phyloP scores from a whole-genome alignment of 2,888 invertebrate species.

The Drosophila pseudotalamancana region DNA sequence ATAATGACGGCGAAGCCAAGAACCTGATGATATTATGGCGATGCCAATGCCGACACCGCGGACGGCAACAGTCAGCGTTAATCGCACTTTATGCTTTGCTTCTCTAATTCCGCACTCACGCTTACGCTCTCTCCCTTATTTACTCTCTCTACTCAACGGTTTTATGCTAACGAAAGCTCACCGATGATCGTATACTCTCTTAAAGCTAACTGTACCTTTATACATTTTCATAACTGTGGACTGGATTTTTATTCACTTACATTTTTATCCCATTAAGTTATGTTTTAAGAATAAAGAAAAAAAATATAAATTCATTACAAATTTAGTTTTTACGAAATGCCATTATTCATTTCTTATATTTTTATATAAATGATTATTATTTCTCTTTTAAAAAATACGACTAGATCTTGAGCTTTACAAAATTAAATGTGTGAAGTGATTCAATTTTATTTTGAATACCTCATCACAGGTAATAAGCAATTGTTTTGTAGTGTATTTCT shows the following conservation, averaged over 20 bases:
- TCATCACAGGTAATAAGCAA: background rate
- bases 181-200: conserved; percentile 47
- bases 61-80: conserved; percentile 46
- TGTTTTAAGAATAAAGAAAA: background rate
- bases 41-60: conserved; percentile 10
- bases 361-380: background rate
- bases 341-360: background rate
- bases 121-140: conserved; percentile 10
- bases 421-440: too few species aligned
- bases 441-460: too few species aligned
- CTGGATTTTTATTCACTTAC: conserved; percentile 11
- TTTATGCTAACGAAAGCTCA: conserved; percentile 2
- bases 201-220: background rate
- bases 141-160: conserved; percentile 15
- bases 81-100: conserved; percentile 68
- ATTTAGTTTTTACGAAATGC: background rate
- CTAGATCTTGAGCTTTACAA: conserved; percentile 6
- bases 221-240: background rate
- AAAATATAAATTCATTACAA: background rate
- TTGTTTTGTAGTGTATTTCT: background rate
- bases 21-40: conserved; percentile 8
- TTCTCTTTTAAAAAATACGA: background rate
- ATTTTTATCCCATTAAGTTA: conserved; percentile 11
- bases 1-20: conserved; percentile 38
- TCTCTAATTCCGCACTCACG: conserved; percentile 20